Evolutionary conservation across 1,140 invertebrate species (phyloP), one percentile per base, ranked within the genome.

Genomic region (Aricia agestis): DNA sequence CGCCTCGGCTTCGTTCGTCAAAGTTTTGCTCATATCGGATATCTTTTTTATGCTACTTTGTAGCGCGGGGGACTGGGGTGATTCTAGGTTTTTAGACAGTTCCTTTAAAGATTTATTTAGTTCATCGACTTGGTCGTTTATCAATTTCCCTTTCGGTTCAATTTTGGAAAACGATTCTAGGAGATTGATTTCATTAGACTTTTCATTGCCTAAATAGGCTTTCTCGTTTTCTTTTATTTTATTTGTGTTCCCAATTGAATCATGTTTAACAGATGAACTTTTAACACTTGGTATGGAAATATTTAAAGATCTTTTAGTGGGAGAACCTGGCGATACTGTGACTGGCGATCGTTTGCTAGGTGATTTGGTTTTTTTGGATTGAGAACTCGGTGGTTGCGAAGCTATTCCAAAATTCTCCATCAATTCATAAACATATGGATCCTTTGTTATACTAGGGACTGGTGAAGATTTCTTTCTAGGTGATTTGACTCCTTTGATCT

Each of bases 41-140:
- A 91, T 91, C 83, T 87, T 91, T 67, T 86, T 77, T 19, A 91
- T 88, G 70, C 89, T 88, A 52, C 68, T 83, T 17, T 79, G 75
- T 59, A 85, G 45, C 2, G 66, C 68, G 18, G 82, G 78, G 15
- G 76, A 72, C 10, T 79, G 73, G 31, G 79, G 67, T 9, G 71
- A 59, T 36, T 74, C 72, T 31, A 78, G 42, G 31, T 76, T 77
- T 17, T 74, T 70, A n/a, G 81, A 71, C 13, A 83, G 70, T 68
- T 73, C 42, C 45, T 75, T 78, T 77, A 70, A 63, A 7, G 68
- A 25, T 65, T 63, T 74, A 31, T 73, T 78, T 13, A 84, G 52
- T 69, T 82, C 74, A 19, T 80, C 74, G 19, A 86, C 72, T 45
- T 80, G 78, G n/a, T 82, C 68, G 11, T 75, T 80, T 17, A 84